A percentile compares a stretch with the other conserved stretches of the same genome.
Conservation (phyloP, 2,797 vertebrate genomes). For the Acanthurus tractus region DNA sequence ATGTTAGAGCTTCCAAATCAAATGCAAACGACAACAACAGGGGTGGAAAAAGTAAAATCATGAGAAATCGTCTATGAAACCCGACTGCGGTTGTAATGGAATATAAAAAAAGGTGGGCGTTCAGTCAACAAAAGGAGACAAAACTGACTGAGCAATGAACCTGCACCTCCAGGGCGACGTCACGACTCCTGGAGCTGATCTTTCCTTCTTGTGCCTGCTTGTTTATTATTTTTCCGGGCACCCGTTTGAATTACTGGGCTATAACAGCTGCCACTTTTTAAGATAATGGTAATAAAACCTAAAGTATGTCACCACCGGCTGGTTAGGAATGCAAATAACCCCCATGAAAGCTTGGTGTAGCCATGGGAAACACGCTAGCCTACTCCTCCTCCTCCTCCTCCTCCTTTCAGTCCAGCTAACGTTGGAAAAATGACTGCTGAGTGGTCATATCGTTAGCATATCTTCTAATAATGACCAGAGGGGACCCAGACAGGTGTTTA, state of each 20-base stretch:
- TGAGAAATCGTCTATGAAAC: neutral
- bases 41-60: neutral
- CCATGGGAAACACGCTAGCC: constrained; percentile 74
- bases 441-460: constrained; percentile 39
- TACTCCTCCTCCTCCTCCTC: constrained; percentile 32
- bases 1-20: constrained; percentile 53
- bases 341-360: constrained; percentile 67
- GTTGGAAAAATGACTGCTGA: constrained; percentile 41
- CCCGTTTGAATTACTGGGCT: neutral
- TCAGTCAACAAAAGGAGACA: constrained; percentile 61
- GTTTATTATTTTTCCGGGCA: neutral
- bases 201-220: neutral
- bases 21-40: neutral
- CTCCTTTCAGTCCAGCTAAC: constrained; percentile 20
- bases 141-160: constrained; percentile 47
- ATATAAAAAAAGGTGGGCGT: constrained; percentile 8
- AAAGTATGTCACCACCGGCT: constrained; percentile 17
- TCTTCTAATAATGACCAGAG: constrained; percentile 23
- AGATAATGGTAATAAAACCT: neutral
- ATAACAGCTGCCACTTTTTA: neutral
- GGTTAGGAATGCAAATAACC: constrained; percentile 39
- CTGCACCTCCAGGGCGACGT: constrained; percentile 65
- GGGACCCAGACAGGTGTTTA: constrained; percentile 63
- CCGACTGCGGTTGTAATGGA: neutral
- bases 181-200: constrained; percentile 58